Evolutionary conservation across 2,113 vertebrate genomes (phyloP).

Genomic region (Corythornis cristatus): DNA sequence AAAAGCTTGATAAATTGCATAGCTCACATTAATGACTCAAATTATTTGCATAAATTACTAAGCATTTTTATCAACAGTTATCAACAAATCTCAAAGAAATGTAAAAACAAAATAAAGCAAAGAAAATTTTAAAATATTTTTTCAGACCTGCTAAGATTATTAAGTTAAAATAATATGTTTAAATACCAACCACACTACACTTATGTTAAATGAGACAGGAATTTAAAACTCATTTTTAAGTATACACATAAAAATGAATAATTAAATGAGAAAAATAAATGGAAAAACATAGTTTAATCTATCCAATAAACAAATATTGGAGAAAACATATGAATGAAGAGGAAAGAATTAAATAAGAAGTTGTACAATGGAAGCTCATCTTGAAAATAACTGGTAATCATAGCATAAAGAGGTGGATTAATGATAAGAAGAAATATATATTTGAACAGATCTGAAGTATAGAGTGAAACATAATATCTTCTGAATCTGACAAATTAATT

Average conservation of each 20-base stretch:
- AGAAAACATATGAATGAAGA: not conserved
- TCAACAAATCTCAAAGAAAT: not conserved
- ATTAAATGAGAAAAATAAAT: not conserved
- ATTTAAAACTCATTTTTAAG: not conserved
- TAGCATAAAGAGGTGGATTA: not conserved
- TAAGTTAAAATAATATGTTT: not conserved
- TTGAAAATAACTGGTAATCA: not conserved
- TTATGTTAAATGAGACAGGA: not conserved
- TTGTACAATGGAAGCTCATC: not conserved
- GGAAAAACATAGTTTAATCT: not conserved
- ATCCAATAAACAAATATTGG: not conserved
- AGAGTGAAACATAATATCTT: not conserved
- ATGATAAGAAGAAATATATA: not conserved
- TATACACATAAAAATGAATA: not conserved
- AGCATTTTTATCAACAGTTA: not conserved
- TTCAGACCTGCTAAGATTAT: not conserved
- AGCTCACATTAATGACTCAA: not conserved
- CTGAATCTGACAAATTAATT: not conserved
- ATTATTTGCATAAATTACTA: not conserved
- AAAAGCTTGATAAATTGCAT: not conserved
- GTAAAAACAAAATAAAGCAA: not conserved
- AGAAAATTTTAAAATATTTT: not conserved
- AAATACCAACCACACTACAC: not conserved
- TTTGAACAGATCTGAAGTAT: not conserved
- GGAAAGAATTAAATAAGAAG: not conserved